Evolutionary conservation across 2,113 vertebrate species (phyloP), one percentile per base, ranked within the genome.

Genomic region (Cygnus atratus): DNA sequence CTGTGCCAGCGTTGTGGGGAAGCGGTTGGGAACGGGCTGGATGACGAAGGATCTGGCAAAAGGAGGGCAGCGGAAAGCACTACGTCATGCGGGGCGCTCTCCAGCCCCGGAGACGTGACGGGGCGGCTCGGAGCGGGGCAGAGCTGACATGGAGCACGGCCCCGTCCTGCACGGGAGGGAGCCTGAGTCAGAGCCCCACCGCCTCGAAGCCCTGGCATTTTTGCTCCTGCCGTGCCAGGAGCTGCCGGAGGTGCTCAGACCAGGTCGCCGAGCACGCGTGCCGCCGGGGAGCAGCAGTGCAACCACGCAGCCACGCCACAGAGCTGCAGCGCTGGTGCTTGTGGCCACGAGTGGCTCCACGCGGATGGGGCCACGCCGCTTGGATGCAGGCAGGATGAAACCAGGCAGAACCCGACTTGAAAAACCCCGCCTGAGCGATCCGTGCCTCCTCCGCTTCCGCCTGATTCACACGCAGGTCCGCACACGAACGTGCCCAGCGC

Each of bases 201-300:
- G 84, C 20, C 43, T 90, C 78, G 28, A 92, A 84, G 44, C 50
- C 55, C 29, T 11, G 1, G 81, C 77, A 58, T 50, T 46, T 54
- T 63, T 7, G 3, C 35, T 35, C 9, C 37, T 25, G 15, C 61
- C 17, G 35, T 39, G 61, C 61, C 61, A 35, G 73, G 22, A 66
- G 50, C 50, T 3, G 1, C 8, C 21, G 25, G 41, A 81, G 62
- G 57, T 2, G 43, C 63, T 81, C 70, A 28, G 31, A n/a, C 5
- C 76, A 61, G 28, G 73, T 15, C 39, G 43, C 71, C 3, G 4
- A 35, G 41, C 29, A 33, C 57, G n/a, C 33, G 8, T 28, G 8
- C 0, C 0, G 48, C 68, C 13, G 2, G 0, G 33, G 3, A 52
- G 44, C 3, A 39, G 54, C 50, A 1, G 22, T 11, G 28, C 5